Base-by-base conservation (phyloP, 2,888 invertebrate genomes). In the Aphrophora alni region DNA sequence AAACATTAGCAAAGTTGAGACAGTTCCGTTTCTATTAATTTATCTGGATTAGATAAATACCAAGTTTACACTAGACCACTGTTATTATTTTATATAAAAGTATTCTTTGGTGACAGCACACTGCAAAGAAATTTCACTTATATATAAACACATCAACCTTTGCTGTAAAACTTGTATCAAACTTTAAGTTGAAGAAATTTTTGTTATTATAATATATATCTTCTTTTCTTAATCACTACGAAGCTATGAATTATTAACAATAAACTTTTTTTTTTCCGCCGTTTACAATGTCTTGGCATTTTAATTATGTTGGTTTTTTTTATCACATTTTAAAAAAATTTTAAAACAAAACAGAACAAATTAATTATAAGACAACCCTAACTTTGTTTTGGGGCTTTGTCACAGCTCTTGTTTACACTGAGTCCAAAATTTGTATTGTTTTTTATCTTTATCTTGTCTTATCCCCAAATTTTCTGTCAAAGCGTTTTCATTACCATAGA, bases 81-180 rank as follows among this genome's bases (percentile, higher is more conserved):
- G 17, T 14, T 44, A 59, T 59, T 59, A 59, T 59, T 59, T 59
- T 59, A 59, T 21, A 59, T 44, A 2, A 17, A n/a, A n/a, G n/a
- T n/a, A 59, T 21, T 59, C 59, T 59, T 59, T 59, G 59, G 59
- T 59, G 3, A 59, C 59, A 59, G 59, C 59, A 21, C 21, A 59
- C 7, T n/a, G 59, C 59, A 59, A 59, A 59, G 12, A 59, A 59
- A 59, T 59, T n/a, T 59, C 59, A 59, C 59, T 59, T 59, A 59
- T 14, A 59, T 59, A 21, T 59, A 59, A 59, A 59, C 59, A 59
- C 59, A 21, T 44, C 10, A 2, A 59, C 21, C n/a, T 59, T n/a
- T 21, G 59, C 59, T 59, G 59, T 59, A 59, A 59, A 59, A 59
- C 59, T 59, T 59, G 59, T 59, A 59, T 59, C 59, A 59, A 59